These are phyloP conservation scores for Leptogaster cylindrica DNA, from an alignment of 2,888 invertebrate species.

Conservation along the genomic window DNA sequence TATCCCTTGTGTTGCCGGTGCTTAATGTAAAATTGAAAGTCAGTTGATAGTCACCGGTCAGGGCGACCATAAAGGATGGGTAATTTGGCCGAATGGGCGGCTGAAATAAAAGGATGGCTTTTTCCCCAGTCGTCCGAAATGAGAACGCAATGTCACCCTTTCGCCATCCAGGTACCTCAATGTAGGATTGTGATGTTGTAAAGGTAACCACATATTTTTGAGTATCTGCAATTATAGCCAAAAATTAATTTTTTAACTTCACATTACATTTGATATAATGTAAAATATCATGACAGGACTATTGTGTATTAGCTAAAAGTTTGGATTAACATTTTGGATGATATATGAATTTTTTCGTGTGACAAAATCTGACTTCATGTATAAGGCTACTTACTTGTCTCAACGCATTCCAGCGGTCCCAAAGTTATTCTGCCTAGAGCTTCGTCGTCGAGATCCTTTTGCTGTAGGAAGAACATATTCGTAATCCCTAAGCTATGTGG, in stretches of 20 bases:
- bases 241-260: neutral
- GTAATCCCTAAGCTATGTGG: slow-evolving; percentile 86
- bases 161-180: slow-evolving; percentile 92
- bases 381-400: slow-evolving; percentile 76
- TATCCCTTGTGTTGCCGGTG: slow-evolving; percentile 80
- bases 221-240: slow-evolving; percentile 72
- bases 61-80: slow-evolving; percentile 89
- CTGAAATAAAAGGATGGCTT: slow-evolving; percentile 88
- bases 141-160: slow-evolving; percentile 92
- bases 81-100: slow-evolving; percentile 87
- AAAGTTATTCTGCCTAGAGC: slow-evolving; percentile 87
- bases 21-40: slow-evolving; percentile 90
- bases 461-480: slow-evolving; percentile 89
- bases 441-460: slow-evolving; percentile 80
- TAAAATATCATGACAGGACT: no score
- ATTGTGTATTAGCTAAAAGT: no score
- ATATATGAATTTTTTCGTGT: no score
- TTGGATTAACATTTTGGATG: no score
- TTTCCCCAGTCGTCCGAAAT: slow-evolving; percentile 88
- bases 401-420: slow-evolving; percentile 91
- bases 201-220: slow-evolving; percentile 93
- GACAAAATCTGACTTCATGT: no score
- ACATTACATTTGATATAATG: no score
- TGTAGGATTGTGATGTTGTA: slow-evolving; percentile 89
- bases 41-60: slow-evolving; percentile 85